phyloP scores from a whole-genome alignment of 2,113 vertebrate species.

The Oxygymnocypris stewartii region DNA sequence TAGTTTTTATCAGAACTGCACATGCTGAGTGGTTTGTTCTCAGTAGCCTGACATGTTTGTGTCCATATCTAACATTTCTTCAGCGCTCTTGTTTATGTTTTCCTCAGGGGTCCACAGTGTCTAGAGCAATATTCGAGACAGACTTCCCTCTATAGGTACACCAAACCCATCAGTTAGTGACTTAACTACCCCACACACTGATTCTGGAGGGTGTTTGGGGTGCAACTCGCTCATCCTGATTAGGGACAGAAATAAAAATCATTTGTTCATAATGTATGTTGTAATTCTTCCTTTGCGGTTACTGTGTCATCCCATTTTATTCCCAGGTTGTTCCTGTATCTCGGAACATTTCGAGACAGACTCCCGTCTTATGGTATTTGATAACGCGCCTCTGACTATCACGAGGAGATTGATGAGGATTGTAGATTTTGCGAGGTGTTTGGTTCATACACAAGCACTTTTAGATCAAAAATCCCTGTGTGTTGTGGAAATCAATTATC shows the following conservation, averaged over 20 bases:
- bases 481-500: background rate
- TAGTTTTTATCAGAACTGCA: background rate
- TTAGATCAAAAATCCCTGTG: background rate
- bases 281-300: background rate
- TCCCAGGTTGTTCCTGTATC: conserved; percentile 65
- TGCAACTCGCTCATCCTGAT: background rate
- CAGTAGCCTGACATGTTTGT: background rate
- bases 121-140: conserved; percentile 65
- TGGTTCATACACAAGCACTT: conserved; percentile 39
- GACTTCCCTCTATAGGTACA: conserved; percentile 69
- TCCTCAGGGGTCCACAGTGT: conserved; percentile 56
- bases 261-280: background rate
- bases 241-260: background rate
- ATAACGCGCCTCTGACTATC: conserved; percentile 44
- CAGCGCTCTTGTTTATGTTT: conserved; percentile 49
- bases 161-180: conserved; percentile 47
- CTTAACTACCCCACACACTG: background rate
- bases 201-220: conserved; percentile 12
- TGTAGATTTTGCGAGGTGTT: conserved; percentile 44
- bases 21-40: background rate
- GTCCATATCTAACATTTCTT: background rate
- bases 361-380: conserved; percentile 65
- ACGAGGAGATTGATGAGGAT: conserved; percentile 29
- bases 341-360: conserved; percentile 62
- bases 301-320: conserved; percentile 38